Evolutionary conservation across 1,140 invertebrate species (phyloP).

Genomic region (Eriocheir sinensis): DNA sequence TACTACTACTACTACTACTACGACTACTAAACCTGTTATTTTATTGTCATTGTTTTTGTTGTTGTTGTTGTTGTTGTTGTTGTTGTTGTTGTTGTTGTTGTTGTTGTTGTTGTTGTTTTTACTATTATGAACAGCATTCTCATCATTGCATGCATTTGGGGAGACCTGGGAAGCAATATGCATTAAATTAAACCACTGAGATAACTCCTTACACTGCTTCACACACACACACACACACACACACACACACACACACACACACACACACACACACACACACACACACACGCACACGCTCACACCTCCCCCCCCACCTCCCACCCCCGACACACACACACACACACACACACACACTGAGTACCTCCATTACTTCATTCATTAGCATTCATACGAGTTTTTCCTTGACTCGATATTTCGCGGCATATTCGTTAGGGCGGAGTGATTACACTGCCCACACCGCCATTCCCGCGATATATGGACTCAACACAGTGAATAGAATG

Average conservation of each 20-base stretch:
- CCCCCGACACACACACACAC: constrained; percentile 4
- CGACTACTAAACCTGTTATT: too few species aligned
- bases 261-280: constrained; percentile 4
- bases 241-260: not conserved
- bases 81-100: too few species aligned
- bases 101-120: too few species aligned
- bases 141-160: too few species aligned
- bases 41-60: too few species aligned
- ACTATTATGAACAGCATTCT: too few species aligned
- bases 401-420: not conserved
- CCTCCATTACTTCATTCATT: too few species aligned
- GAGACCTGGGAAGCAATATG: too few species aligned
- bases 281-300: not conserved
- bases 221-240: constrained; percentile 6
- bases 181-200: too few species aligned
- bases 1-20: too few species aligned
- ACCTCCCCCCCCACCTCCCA: too few species aligned
- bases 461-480: not conserved
- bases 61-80: too few species aligned
- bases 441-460: not conserved
- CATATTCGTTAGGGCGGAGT: not conserved
- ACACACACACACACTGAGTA: not conserved
- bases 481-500: not conserved
- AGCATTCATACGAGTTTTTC: not conserved
- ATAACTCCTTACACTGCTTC: not conserved